phyloP scores from a whole-genome alignment of 2,888 invertebrate genomes.

The Yponomeuta malinellus region DNA sequence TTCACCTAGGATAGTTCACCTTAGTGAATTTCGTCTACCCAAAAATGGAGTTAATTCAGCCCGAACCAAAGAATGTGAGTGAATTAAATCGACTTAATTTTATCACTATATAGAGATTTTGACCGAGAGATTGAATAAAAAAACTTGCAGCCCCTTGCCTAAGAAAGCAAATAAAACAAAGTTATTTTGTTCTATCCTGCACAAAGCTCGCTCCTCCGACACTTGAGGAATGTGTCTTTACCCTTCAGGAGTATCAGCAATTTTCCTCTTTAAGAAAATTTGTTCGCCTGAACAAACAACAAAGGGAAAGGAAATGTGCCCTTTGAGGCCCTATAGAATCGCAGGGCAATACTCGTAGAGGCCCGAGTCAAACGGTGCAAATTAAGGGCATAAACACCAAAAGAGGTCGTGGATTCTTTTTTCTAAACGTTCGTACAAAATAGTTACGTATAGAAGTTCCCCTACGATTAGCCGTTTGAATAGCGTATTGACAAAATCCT shows the following conservation, averaged over 20 bases:
- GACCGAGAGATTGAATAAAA: too few relatives aligned
- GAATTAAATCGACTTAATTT: too few relatives aligned
- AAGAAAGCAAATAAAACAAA: too few relatives aligned
- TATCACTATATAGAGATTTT: too few relatives aligned
- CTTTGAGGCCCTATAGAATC: constrained; percentile 25
- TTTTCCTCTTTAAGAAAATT: constrained; percentile 35
- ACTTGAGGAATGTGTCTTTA: constrained; percentile 7
- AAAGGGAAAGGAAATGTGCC: constrained; percentile 47
- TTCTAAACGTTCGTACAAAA: not conserved
- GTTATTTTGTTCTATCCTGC: not conserved
- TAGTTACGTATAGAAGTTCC: not conserved
- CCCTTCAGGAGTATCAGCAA: constrained; percentile 20
- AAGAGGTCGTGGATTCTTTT: constrained; percentile 48
- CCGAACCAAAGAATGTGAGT: too few relatives aligned
- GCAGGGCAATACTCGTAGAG: constrained; percentile 1
- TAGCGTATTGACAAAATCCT: not conserved
- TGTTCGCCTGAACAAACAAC: constrained; percentile 42
- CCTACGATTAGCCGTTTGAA: not conserved
- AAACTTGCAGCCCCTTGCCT: too few relatives aligned
- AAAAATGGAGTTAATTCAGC: too few relatives aligned
- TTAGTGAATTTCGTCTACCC: too few relatives aligned
- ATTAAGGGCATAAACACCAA: constrained; percentile 63
- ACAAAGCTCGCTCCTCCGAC: not conserved
- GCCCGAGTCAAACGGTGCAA: constrained; percentile 35
- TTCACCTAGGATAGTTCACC: too few relatives aligned